These are phyloP conservation scores for Tolypeutes matacus DNA, from an alignment of 2,797 vertebrate genomes.

Conservation along the genomic window DNA sequence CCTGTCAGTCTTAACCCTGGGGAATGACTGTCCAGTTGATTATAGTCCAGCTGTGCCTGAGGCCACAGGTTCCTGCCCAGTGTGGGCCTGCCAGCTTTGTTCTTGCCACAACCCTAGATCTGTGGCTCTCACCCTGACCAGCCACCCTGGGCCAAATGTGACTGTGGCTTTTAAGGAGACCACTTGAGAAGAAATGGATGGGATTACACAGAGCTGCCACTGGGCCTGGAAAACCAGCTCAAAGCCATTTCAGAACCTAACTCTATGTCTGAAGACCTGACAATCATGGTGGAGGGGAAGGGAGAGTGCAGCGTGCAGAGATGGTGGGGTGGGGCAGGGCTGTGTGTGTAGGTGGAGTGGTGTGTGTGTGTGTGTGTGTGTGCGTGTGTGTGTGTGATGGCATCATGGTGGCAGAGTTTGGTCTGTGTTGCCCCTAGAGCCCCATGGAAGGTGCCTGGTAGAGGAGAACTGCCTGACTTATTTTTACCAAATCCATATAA, in stretches of 20 bases:
- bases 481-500: background rate
- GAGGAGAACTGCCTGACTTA: background rate
- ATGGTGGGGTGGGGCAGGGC: background rate
- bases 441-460: background rate
- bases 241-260: background rate
- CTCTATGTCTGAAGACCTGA: background rate
- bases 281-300: background rate
- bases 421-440: background rate
- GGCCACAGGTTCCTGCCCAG: slow-evolving; percentile 5
- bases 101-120: background rate
- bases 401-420: background rate
- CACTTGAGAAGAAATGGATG: background rate
- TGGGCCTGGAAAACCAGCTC: background rate
- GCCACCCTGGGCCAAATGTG: background rate
- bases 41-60: background rate
- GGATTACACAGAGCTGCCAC: background rate
- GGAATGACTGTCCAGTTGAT: background rate
- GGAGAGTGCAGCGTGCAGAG: background rate
- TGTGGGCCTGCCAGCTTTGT: background rate
- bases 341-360: too few species aligned
- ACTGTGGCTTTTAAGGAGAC: background rate
- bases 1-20: slow-evolving; percentile 39
- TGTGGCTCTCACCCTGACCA: background rate
- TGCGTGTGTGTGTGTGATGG: too few species aligned
- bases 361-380: too few species aligned